These are phyloP conservation scores for Epistrophe eligans DNA, from an alignment of 2,888 invertebrate species.

Conservation along the genomic window DNA sequence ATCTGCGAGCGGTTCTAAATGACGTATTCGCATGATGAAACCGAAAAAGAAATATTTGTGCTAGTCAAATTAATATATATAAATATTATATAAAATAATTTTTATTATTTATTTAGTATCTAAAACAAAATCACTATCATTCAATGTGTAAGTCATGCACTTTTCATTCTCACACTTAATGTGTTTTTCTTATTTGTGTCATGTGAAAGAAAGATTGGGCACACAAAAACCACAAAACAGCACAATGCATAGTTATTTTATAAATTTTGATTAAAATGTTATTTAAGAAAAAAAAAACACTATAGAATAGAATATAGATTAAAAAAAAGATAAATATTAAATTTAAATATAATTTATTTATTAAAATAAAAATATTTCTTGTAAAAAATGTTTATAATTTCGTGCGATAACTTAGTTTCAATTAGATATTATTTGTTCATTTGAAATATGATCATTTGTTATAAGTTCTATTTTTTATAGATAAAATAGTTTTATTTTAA, in stretches of 20 bases:
- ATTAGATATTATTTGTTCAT: background rate
- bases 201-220: background rate
- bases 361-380: slow-evolving; percentile 52
- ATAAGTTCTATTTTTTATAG: background rate
- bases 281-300: slow-evolving; percentile 32
- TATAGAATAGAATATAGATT: slow-evolving; percentile 25
- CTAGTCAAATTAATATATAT: slow-evolving; percentile 83
- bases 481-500: background rate
- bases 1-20: slow-evolving; percentile 80
- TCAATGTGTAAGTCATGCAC: slow-evolving; percentile 47
- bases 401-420: background rate
- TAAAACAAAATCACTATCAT: slow-evolving; percentile 33
- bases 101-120: slow-evolving; percentile 57
- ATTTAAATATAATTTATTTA: slow-evolving; percentile 63
- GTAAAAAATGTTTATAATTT: slow-evolving; percentile 47
- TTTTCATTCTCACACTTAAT: slow-evolving; percentile 39
- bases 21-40: slow-evolving; percentile 84
- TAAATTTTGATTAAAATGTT: slow-evolving; percentile 60
- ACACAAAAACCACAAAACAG: slow-evolving; percentile 6
- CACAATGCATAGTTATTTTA: slow-evolving; percentile 45
- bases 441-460: background rate
- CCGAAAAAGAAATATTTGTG: slow-evolving; percentile 84
- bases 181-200: slow-evolving; percentile 24
- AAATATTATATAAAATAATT: slow-evolving; percentile 47
- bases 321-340: slow-evolving; percentile 22